Base-by-base conservation (phyloP, 2,113 vertebrate genomes). In the Piprites chloris region DNA sequence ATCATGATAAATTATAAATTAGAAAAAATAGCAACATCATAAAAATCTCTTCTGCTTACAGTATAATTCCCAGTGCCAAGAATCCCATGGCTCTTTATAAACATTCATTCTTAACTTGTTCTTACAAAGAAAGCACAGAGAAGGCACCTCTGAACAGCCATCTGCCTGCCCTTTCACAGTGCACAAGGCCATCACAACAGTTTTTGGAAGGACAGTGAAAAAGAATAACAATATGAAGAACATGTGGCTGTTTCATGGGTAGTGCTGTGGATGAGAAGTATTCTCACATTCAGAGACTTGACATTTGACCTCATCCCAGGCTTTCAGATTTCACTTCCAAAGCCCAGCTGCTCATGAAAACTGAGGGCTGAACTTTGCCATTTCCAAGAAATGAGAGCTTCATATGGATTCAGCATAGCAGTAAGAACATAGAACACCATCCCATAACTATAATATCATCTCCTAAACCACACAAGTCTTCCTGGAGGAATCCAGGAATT, bases 1-100 rank as follows among this genome's bases (percentile, higher is more conserved):
- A 84, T 21, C 0, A 0, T 37, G 68, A 75, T 52, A 85, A 87
- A 85, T 63, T 47, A 81, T 30, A 81, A 74, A 89, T 56, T 50
- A 91, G 42, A 59, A 94, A 91, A 81, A 91, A 62, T 9, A 68
- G 47, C 65, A 86, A 66, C 84, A 78, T 81, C 61, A 87, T 42
- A 78, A 92, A 88, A 84, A 39, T 30, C n/a, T 69, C 59, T 93
- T 90, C 55, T 88, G 83, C 59, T 90, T 95, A 84, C 67, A 74
- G 41, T 55, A 53, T 53, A 39, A 71, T 77, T 88, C 71, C 83
- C 68, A 85, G 50, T 81, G 93, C 87, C 86, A 96, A 95, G 74
- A 86, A 89, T 63, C 59, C 80, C 76, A 86, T 1, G 5, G 90
- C 23, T 92, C 55, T 90, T 77, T 89, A 59, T 67, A 94, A 95